These are phyloP conservation scores for Zaprionus bogoriensis DNA, from an alignment of 2,888 invertebrate species.

Conservation along the genomic window DNA sequence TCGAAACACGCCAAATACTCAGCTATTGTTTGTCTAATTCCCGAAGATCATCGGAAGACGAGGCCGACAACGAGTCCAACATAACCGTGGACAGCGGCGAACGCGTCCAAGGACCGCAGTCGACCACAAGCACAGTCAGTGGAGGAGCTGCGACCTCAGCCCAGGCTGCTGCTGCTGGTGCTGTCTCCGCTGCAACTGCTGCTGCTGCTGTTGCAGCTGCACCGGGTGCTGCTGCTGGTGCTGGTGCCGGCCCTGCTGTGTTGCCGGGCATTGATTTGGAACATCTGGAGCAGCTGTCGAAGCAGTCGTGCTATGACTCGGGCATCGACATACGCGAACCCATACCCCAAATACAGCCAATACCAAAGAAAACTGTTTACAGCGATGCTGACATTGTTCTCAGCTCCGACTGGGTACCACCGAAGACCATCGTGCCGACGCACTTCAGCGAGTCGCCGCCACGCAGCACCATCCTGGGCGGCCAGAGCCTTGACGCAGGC, in stretches of 20 bases:
- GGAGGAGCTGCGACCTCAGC: slow-evolving; percentile 44
- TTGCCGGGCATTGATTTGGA: slow-evolving; percentile 80
- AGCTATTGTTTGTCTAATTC: slow-evolving; percentile 82
- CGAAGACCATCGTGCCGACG: slow-evolving; percentile 90
- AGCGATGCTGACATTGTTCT: slow-evolving; percentile 94
- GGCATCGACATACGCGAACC: slow-evolving; percentile 94
- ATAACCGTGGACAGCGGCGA: slow-evolving; percentile 80
- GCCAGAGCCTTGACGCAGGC: slow-evolving; percentile 81
- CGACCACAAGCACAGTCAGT: slow-evolving; percentile 76
- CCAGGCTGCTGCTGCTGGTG: slow-evolving; percentile 14
- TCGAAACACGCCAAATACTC: slow-evolving; percentile 58
- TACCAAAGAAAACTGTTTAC: slow-evolving; percentile 86
- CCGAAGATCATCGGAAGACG: slow-evolving; percentile 83
- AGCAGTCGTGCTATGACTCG: slow-evolving; percentile 94
- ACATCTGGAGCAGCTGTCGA: slow-evolving; percentile 87
- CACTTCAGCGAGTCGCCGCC: slow-evolving; percentile 85
- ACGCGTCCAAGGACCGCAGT: slow-evolving; percentile 78
- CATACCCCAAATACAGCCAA: slow-evolving; percentile 86
- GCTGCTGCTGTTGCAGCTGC: slow-evolving; percentile 25
- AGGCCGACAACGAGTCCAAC: slow-evolving; percentile 82
- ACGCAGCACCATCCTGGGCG: slow-evolving; percentile 71
- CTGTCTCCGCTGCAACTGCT: slow-evolving; percentile 16
- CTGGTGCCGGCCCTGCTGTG: slow-evolving; percentile 31
- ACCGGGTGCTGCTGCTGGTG: slow-evolving; percentile 20
- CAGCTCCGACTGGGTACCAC: slow-evolving; percentile 94